A percentile compares a stretch with the other conserved stretches of the same genome.
phyloP scores from a whole-genome alignment of 2,888 invertebrate genomes.

The Diplazon laetatorius region DNA sequence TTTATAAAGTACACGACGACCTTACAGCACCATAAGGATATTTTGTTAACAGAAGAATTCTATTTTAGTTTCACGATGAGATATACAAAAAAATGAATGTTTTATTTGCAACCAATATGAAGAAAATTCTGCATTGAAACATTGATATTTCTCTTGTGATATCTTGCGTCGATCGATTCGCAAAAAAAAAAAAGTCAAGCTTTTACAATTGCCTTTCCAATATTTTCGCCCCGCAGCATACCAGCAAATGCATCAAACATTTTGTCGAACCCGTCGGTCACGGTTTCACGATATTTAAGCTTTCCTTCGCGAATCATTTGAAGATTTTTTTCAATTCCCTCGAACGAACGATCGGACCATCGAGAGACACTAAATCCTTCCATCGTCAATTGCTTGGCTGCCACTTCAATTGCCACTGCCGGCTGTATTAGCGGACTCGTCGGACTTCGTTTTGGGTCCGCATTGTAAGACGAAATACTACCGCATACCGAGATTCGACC shows the following conservation, averaged over 20 bases:
- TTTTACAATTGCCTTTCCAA: slow-evolving; percentile 89
- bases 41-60: too few relatives aligned
- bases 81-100: too few relatives aligned
- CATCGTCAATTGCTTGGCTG: slow-evolving; percentile 85
- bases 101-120: too few relatives aligned
- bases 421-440: slow-evolving; percentile 84
- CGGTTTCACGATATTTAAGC: slow-evolving; percentile 87
- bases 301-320: slow-evolving; percentile 88
- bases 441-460: slow-evolving; percentile 82
- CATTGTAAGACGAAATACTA: slow-evolving; percentile 86
- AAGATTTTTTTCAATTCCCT: slow-evolving; percentile 86
- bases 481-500: slow-evolving; percentile 88
- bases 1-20: too few relatives aligned
- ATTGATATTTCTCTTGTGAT: too few relatives aligned
- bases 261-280: slow-evolving; percentile 89
- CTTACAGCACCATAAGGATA: too few relatives aligned
- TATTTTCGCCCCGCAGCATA: slow-evolving; percentile 86
- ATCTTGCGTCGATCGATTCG: too few relatives aligned
- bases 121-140: too few relatives aligned
- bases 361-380: slow-evolving; percentile 85
- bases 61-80: too few relatives aligned
- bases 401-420: too few relatives aligned
- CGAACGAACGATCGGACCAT: slow-evolving; percentile 86
- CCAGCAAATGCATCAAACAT: slow-evolving; percentile 88
- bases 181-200: slow-evolving; percentile 74